phyloP scores from a whole-genome alignment of 1,140 invertebrate genomes.

The Bombus impatiens region DNA sequence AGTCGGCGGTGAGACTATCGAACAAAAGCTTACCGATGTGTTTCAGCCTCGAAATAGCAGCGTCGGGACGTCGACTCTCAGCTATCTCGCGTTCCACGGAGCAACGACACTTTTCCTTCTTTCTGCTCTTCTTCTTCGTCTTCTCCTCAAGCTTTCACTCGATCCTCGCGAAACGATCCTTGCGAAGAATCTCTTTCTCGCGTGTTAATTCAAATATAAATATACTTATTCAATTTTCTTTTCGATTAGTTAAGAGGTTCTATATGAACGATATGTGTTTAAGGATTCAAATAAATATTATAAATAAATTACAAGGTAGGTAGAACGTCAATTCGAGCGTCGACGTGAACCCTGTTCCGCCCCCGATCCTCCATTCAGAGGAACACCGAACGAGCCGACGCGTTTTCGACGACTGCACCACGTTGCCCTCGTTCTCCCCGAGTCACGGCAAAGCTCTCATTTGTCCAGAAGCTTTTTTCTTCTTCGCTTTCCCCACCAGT shows the following conservation, averaged over 20 bases:
- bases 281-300: slow-evolving; percentile 40
- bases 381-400: slow-evolving; percentile 54
- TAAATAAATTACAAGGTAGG: slow-evolving; percentile 49
- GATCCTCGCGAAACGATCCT: slow-evolving; percentile 3
- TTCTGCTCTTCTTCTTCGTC: slow-evolving; percentile 27
- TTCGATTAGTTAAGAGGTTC: too few relatives aligned
- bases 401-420: slow-evolving; percentile 61
- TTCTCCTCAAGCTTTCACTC: neutral
- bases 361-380: slow-evolving; percentile 35
- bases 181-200: neutral
- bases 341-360: neutral
- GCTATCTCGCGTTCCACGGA: slow-evolving; percentile 57
- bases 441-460: slow-evolving; percentile 49
- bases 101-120: slow-evolving; percentile 54
- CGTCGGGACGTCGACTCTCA: slow-evolving; percentile 60
- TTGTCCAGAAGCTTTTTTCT: slow-evolving; percentile 40
- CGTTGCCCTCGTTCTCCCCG: slow-evolving; percentile 26
- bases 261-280: too few relatives aligned
- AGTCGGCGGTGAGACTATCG: neutral
- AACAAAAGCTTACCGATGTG: slow-evolving; percentile 61
- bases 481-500: slow-evolving; percentile 44
- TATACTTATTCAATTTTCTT: neutral
- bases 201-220: neutral
- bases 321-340: neutral
- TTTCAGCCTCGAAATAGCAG: slow-evolving; percentile 71